phyloP scores from a whole-genome alignment of 2,113 vertebrate species.

The Phocoena sinus region DNA sequence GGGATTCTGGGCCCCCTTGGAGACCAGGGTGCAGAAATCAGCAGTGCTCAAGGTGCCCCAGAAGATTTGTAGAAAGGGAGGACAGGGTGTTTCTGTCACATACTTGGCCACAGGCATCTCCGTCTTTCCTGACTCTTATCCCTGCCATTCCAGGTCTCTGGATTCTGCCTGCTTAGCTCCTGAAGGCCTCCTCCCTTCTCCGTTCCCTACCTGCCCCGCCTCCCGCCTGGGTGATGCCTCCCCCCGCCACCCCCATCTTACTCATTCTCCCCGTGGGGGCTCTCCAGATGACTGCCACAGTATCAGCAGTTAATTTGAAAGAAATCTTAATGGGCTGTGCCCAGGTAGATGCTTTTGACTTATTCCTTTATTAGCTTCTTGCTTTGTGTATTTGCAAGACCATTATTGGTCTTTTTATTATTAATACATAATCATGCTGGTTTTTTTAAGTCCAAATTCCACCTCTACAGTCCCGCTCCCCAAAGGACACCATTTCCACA shows the following conservation, averaged over 20 bases:
- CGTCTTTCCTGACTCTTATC: not conserved
- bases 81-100: rapidly evolving
- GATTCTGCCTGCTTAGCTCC: not conserved
- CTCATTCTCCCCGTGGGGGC: too few species aligned
- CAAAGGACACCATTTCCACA: not conserved
- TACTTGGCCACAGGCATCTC: not conserved
- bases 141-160: not conserved
- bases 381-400: not conserved
- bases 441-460: not conserved
- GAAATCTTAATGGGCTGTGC: not conserved
- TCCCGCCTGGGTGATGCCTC: not conserved
- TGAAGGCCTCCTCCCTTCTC: not conserved
- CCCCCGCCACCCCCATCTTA: not conserved
- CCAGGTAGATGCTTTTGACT: too few species aligned
- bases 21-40: not conserved
- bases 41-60: not conserved
- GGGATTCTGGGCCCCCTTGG: not conserved
- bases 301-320: not conserved
- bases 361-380: too few species aligned
- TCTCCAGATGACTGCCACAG: not conserved
- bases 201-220: not conserved
- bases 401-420: not conserved
- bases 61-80: not conserved
- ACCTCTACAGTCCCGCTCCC: not conserved
- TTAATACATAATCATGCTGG: not conserved